Evolutionary conservation across 2,797 vertebrate species (phyloP), one percentile per base, ranked within the genome.

Genomic region (Protosalanx chinensis): DNA sequence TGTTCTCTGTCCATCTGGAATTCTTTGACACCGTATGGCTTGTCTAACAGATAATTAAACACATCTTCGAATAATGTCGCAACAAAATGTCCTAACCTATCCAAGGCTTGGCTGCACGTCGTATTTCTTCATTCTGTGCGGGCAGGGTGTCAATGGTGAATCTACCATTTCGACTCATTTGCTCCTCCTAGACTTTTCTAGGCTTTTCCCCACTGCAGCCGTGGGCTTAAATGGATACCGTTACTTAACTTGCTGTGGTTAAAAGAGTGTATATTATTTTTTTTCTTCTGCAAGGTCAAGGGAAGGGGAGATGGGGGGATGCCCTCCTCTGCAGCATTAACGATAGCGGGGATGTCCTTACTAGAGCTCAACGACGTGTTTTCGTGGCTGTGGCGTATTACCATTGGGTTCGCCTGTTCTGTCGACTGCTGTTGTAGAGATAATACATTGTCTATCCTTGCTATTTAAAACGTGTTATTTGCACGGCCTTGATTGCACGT

Each of bases 201-300:
- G 12, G 10, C 51, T 56, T 56, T 4, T 56, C 15, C 5, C 41
- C 51, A 16, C 51, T 56, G 3, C 51, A 56, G 16, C 5, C 51
- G 41, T 4, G 15, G 15, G 18, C 6, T 7, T 7, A 49, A 23
- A 23, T 6, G 10, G 6, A 67, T 67, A 56, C 16, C 41, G 13
- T 53, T 67, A 53, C n/a, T 51, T 67, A 12, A 27, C 62, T 35
- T 37, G 58, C 20, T 67, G 57, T 1, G 32, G 59, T 51, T 27
- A 29, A 75, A 75, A 51, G 51, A 65, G 63, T 71, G 63, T 68
- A 27, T 27, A 27, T 27, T 27, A 1, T 27, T 27, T 27, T 27
- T 27, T 76, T 76, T 76, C 29, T 53, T 60, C 71, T 82, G 78
- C 86, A 88, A 88, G 86, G 86, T 86, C 84, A 86, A 77, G 51